Percentiles rank a stretch among this genome's conserved stretches.
phyloP scores from a whole-genome alignment of 1,140 invertebrate genomes.

The Cherax destructor region DNA sequence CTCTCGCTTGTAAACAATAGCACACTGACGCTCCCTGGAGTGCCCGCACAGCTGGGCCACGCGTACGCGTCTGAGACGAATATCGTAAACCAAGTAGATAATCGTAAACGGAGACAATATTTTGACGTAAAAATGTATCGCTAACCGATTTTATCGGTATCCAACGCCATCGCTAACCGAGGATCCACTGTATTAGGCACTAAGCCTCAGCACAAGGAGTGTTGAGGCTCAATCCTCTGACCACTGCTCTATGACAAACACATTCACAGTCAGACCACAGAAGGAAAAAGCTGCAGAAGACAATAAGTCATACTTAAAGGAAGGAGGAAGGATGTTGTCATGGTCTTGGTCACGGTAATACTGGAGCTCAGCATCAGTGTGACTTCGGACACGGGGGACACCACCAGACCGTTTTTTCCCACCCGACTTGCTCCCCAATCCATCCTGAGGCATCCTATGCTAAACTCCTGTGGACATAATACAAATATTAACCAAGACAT shows the following conservation, averaged over 20 bases:
- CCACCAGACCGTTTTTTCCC: slow-evolving; percentile 58
- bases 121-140: too few relatives aligned
- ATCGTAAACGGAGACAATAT: too few relatives aligned
- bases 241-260: neutral
- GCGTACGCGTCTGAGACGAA: too few relatives aligned
- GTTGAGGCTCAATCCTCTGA: too few relatives aligned
- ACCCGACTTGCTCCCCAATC: slow-evolving; percentile 50
- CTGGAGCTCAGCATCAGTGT: slow-evolving; percentile 64
- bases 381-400: slow-evolving; percentile 53
- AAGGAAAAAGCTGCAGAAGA: neutral
- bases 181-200: too few relatives aligned
- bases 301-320: slow-evolving; percentile 25
- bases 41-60: too few relatives aligned
- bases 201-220: too few relatives aligned
- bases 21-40: too few relatives aligned
- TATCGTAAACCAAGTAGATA: too few relatives aligned
- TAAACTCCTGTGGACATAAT: neutral
- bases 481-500: neutral
- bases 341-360: slow-evolving; percentile 61
- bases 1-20: too few relatives aligned
- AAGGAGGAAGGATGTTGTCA: slow-evolving; percentile 38
- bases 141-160: too few relatives aligned
- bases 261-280: neutral
- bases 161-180: too few relatives aligned
- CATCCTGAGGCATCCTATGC: slow-evolving; percentile 60